phyloP scores from a whole-genome alignment of 1,140 invertebrate genomes.

The Plodia interpunctella region DNA sequence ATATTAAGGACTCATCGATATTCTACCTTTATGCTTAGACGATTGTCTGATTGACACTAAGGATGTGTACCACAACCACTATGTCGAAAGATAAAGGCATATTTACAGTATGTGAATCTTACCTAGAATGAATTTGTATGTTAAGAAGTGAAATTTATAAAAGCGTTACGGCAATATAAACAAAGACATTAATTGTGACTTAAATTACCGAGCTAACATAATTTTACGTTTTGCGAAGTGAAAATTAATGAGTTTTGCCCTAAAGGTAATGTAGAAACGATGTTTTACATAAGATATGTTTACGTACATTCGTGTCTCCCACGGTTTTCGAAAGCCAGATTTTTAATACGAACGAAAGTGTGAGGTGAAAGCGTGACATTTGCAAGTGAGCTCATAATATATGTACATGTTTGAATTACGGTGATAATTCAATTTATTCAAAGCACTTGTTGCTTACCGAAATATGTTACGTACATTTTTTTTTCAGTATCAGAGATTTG shows the following conservation, averaged over 20 bases:
- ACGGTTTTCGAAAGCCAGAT: constrained; percentile 30
- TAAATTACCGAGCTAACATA: no score
- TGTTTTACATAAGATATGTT: constrained; percentile 3
- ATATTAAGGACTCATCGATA: constrained; percentile 33
- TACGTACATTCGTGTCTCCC: constrained; percentile 13
- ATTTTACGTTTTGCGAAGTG: neutral
- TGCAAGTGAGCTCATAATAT: constrained; percentile 24
- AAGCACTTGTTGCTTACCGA: neutral
- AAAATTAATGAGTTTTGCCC: constrained; percentile 5
- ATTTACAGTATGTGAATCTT: neutral
- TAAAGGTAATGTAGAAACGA: neutral
- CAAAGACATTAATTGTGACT: no score
- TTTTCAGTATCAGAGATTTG: no score
- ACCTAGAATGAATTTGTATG: neutral
- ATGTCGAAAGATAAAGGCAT: neutral
- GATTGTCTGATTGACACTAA: constrained; percentile 30
- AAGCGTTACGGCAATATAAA: no score
- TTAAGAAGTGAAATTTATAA: neutral
- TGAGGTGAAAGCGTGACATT: constrained; percentile 42
- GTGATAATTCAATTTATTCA: neutral
- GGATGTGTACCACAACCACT: constrained; percentile 25
- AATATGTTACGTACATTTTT: no score
- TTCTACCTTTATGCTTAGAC: constrained; percentile 29
- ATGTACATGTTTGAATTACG: constrained; percentile 1
- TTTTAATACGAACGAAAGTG: constrained; percentile 46